Evolutionary conservation across 2,797 vertebrate species (phyloP), one percentile per base, ranked within the genome.

Genomic region (Podargus strigoides): DNA sequence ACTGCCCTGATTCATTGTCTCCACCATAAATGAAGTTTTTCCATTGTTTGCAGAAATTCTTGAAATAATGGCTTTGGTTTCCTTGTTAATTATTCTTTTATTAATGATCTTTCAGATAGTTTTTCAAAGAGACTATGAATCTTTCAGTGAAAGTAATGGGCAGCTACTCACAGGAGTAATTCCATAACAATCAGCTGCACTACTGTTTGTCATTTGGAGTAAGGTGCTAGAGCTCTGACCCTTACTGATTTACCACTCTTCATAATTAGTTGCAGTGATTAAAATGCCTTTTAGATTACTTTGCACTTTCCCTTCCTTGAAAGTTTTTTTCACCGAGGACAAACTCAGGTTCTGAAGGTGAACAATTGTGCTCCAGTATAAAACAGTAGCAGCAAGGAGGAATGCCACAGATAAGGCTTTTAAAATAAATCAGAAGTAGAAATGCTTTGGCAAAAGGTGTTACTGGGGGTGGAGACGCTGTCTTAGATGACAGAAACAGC

Each of bases 221-320:
- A 78, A 92, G 75, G 83, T 93, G 70, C 66, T 90, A 72, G 76
- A 92, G 83, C 39, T 92, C 80, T 94, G 93, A 95, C 95, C 91
- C 89, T 86, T 85, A 88, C 92, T 94, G 94, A 96, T 97, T 97
- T 96, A 95, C 80, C 72, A 78, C 94, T 96, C 87, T 94, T 96
- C 85, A 88, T 96, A 96, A 97, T 96, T 96, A 96, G 93, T 79
- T 89, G 73, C 44, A 81, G 82, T 95, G 92, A 97, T 96, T 95
- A 97, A 96, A 96, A 95, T 88, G 70, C 74, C 82, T 96, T 97
- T 96, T 91, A 87, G 79, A 97, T 91, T 95, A 94, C 91, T 63
- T 80, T 88, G 89, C 94, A 90, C 70, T 94, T 93, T 94, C 42
- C 16, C n/a, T 39, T 73, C 67, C 80, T 95, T 90, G 79, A 47